Percentiles rank a stretch among this genome's conserved stretches.
Evolutionary conservation across 2,113 vertebrate genomes (phyloP).

Genomic region (Eretmochelys imbricata): DNA sequence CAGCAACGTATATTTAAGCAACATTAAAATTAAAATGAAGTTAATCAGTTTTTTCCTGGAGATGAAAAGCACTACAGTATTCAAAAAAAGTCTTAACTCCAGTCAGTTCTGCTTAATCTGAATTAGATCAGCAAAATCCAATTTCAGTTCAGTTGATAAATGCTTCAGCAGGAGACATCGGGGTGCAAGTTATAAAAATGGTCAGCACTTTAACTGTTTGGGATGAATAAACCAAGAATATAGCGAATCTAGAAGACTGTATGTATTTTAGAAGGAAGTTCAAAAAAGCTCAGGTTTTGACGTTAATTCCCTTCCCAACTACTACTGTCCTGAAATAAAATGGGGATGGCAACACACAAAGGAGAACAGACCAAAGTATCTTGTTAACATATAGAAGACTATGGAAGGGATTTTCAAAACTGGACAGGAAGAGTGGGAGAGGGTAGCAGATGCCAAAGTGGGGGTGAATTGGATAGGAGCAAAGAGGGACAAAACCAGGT

Average conservation of each 20-base stretch:
- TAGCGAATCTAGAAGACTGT: not conserved
- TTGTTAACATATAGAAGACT: not conserved
- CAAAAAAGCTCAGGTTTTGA: not conserved
- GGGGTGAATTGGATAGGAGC: not conserved
- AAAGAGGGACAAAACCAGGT: not conserved
- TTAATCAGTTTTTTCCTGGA: not conserved
- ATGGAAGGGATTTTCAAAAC: not conserved
- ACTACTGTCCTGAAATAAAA: not conserved
- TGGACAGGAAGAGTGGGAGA: not conserved
- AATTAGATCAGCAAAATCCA: conserved; percentile 5
- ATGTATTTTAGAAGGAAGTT: not conserved
- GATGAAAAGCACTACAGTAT: not conserved
- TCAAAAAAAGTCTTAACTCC: not conserved
- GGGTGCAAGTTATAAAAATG: not conserved
- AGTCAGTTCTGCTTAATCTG: not conserved
- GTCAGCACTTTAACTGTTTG: not conserved
- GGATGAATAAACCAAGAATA: not conserved
- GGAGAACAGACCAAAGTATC: not conserved
- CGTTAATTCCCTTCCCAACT: not conserved
- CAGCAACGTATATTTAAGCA: not conserved
- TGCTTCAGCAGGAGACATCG: not conserved
- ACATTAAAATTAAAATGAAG: not conserved
- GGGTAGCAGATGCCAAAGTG: not conserved
- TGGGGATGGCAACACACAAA: not conserved
- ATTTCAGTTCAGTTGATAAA: not conserved